Evolutionary conservation across 2,888 invertebrate species (phyloP).

Genomic region (Anticlea derivata): DNA sequence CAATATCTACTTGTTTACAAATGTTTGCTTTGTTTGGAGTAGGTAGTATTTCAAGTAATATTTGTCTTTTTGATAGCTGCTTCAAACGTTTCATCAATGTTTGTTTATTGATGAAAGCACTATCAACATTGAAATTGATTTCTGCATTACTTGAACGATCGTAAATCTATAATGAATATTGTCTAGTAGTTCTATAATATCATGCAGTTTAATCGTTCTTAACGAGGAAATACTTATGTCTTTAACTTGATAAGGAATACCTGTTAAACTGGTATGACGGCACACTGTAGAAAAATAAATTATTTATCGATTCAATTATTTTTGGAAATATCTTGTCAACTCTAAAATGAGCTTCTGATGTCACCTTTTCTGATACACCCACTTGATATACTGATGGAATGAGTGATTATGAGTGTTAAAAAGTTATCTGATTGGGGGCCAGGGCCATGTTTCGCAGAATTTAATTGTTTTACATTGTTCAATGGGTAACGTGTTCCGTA

Average conservation of each 20-base stretch:
- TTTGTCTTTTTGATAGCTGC: too few species aligned
- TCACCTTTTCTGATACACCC: slow-evolving; percentile 12
- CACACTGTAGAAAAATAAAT: not conserved
- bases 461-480: not conserved
- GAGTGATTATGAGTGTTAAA: not conserved
- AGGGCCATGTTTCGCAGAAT: not conserved
- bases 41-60: too few species aligned
- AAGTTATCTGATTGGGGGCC: slow-evolving; percentile 4
- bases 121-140: too few species aligned
- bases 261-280: slow-evolving; percentile 10
- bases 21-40: too few species aligned
- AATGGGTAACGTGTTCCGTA: too few species aligned
- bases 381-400: slow-evolving; percentile 11
- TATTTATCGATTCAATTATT: not conserved
- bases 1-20: too few species aligned
- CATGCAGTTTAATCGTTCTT: not conserved
- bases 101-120: too few species aligned
- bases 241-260: too few species aligned
- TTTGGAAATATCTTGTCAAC: slow-evolving; percentile 1
- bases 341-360: slow-evolving; percentile 10
- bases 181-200: not conserved
- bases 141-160: too few species aligned
- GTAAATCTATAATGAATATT: not conserved
- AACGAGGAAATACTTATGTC: slow-evolving; percentile 9
- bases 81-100: too few species aligned